These are phyloP conservation scores for Smittia aterrima DNA, from an alignment of 2,888 invertebrate genomes.

Conservation along the genomic window DNA sequence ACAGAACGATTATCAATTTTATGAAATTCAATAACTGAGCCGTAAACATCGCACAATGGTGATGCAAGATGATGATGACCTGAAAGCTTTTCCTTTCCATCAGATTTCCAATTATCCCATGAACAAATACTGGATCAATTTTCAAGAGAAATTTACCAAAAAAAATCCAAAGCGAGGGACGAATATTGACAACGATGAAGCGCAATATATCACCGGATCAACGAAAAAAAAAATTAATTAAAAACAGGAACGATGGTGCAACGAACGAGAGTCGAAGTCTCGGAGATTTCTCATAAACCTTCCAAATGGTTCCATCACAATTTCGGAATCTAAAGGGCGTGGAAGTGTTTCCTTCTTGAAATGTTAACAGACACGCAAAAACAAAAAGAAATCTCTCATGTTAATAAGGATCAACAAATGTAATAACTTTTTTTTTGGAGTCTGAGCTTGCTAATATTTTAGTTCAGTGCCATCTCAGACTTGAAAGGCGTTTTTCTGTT, in stretches of 20 bases:
- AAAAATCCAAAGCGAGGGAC: background rate
- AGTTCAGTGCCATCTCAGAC: background rate
- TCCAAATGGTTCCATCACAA: constrained; percentile 40
- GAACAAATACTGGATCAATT: constrained; percentile 16
- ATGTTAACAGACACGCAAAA: constrained; percentile 2
- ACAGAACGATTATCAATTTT: background rate
- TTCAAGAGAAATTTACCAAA: background rate
- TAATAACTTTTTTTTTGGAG: constrained; percentile 8
- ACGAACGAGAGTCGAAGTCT: background rate
- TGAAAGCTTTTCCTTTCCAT: constrained; percentile 32
- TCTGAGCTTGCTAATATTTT: background rate
- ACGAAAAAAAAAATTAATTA: constrained; percentile 41
- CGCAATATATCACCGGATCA: constrained; percentile 41
- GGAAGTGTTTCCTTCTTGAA: constrained; percentile 27
- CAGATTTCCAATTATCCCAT: constrained; percentile 3
- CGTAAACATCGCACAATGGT: constrained; percentile 29
- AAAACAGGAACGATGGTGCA: constrained; percentile 28
- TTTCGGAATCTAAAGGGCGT: constrained; percentile 35
- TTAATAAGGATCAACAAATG: constrained; percentile 11
- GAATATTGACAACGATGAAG: background rate
- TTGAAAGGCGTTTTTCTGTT: constrained; percentile 22
- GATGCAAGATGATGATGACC: constrained; percentile 36
- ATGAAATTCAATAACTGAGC: constrained; percentile 19
- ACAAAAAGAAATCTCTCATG: background rate
- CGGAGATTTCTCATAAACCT: constrained; percentile 34